These are phyloP conservation scores for Coelinius sp. DNA, from an alignment of 2,888 invertebrate species.

Conservation along the genomic window DNA sequence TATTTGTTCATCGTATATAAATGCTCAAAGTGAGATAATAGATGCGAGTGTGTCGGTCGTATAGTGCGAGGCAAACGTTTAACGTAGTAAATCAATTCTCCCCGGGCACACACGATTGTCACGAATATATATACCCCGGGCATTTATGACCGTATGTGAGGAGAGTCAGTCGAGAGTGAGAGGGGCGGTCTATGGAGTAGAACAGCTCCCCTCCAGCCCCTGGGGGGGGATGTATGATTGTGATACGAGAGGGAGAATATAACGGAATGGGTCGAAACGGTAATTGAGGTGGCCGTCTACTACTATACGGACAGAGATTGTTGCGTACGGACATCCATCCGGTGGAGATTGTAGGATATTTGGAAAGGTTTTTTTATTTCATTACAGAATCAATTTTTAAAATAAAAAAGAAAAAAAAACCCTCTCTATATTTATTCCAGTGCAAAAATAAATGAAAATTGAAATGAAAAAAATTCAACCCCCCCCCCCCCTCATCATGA, in stretches of 20 bases:
- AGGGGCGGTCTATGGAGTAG: not conserved
- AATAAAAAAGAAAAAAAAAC: not conserved
- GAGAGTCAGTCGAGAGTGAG: not conserved
- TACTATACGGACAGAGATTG: slow-evolving; percentile 32
- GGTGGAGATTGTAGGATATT: slow-evolving; percentile 27
- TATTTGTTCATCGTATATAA: slow-evolving; percentile 28
- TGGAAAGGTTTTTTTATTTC: slow-evolving; percentile 16
- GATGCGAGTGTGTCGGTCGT: slow-evolving; percentile 37
- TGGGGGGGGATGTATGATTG: not conserved
- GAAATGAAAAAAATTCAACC: not conserved
- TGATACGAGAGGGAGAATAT: not conserved
- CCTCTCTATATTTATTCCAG: not conserved
- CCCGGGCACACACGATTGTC: slow-evolving; percentile 27
- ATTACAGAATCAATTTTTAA: not conserved
- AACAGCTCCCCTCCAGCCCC: not conserved
- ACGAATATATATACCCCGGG: slow-evolving; percentile 27
- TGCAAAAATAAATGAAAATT: not conserved
- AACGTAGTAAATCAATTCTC: slow-evolving; percentile 42
- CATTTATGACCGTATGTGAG: slow-evolving; percentile 37
- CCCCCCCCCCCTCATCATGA: too few species aligned
- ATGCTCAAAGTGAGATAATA: slow-evolving; percentile 31
- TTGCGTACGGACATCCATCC: not conserved
- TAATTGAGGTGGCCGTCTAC: slow-evolving; percentile 37
- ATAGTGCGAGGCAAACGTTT: slow-evolving; percentile 40
- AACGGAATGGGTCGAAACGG: slow-evolving; percentile 21